These are phyloP conservation scores for Teleogryllus occipitalis DNA, from an alignment of 1,140 invertebrate species.

Conservation along the genomic window DNA sequence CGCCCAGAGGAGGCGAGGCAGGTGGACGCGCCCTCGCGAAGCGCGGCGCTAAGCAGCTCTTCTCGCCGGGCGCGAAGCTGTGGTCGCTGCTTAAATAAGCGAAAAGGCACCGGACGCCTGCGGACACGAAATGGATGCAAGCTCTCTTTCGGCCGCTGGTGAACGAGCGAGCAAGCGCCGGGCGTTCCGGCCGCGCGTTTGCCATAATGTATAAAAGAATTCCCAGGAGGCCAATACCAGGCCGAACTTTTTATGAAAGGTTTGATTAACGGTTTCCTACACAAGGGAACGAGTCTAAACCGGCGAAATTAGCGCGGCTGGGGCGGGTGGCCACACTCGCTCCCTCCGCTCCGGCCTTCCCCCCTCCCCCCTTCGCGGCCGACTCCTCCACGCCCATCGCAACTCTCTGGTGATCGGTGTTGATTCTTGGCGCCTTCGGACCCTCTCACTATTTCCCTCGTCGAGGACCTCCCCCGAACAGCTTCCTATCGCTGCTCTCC, in stretches of 20 bases:
- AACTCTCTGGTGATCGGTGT: neutral
- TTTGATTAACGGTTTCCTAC: conserved; percentile 1
- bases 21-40: too few species aligned
- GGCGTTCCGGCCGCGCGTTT: neutral
- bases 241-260: neutral
- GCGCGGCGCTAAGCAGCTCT: too few species aligned
- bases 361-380: neutral
- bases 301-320: neutral
- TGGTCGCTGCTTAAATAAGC: too few species aligned
- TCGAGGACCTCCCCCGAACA: too few species aligned
- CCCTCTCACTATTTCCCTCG: neutral
- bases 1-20: too few species aligned
- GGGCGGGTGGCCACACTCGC: neutral
- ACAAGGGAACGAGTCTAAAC: neutral
- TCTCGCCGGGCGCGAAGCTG: too few species aligned
- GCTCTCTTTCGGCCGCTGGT: neutral
- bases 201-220: neutral
- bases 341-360: too few species aligned
- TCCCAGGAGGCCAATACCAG: neutral
- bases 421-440: neutral
- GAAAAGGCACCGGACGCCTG: neutral
- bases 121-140: neutral
- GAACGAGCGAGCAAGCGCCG: neutral
- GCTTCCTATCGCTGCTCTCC: too few species aligned
- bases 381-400: neutral